Base-by-base conservation (phyloP, 2,888 invertebrate species). In the Galeopsomyia nigrocyanea region DNA sequence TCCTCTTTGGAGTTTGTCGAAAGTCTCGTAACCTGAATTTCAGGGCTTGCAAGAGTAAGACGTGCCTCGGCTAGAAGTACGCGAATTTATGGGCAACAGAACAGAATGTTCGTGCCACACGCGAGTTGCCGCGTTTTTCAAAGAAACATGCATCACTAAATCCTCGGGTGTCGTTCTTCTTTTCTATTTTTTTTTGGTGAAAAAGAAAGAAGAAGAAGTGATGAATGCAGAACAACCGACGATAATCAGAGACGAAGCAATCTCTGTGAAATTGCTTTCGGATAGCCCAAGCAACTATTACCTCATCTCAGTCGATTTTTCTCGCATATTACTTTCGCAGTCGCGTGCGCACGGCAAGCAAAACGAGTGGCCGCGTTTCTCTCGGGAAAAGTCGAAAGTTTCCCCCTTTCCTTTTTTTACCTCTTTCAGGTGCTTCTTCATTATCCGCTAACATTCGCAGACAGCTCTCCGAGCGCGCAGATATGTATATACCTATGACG, bases 201-300 rank as follows among this genome's bases (percentile, higher is more conserved):
- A 26, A 26, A 26, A 26, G 26, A 26, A 26, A 26, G 7, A 39
- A 39, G 7, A 10, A 39, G 7, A 13, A n/a, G 39, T 7, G 39
- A 39, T 10, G 13, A n/a, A 58, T n/a, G 19, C 31, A 9, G 26
- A 22, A 22, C 21, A 22, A 58, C 3, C 56, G 50, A 60, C 56
- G 69, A 26, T 74, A 71, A 74, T 71, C 70, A 62, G 67, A n/a
- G n/a, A n/a, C 70, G 63, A 55, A 63, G 63, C 58, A 63, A 68
- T 13, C 64, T 51, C n/a, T 22, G 66, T 61, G 31, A 53, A 66
- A 62, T 67, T 61, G 46, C 63, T 57, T 73, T 73, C 68, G 68
- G 68, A 68, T 60, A 70, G 57, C 67, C 51, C n/a, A n/a, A 13
- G 46, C 46, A 57, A 21, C 31, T 31, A n/a, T 21, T 26, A 16